These are phyloP conservation scores for Cavia aperea DNA, from an alignment of 2,113 vertebrate species.

Conservation along the genomic window DNA sequence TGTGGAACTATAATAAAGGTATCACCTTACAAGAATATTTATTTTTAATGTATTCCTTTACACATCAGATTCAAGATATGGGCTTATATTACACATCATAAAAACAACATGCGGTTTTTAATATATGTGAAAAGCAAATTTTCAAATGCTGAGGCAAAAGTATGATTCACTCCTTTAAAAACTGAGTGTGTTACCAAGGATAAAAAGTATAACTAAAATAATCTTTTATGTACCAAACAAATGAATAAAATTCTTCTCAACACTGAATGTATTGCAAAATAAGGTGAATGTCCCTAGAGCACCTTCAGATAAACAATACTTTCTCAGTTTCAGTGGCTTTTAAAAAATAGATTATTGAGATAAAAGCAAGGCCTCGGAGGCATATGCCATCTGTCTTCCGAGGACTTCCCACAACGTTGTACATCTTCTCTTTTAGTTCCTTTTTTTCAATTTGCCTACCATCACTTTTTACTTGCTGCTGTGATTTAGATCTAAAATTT, in stretches of 20 bases:
- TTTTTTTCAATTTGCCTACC: not conserved
- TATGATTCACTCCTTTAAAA: not conserved
- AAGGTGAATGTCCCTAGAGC: not conserved
- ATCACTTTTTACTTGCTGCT: not conserved
- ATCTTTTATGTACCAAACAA: not conserved
- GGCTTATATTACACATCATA: not conserved
- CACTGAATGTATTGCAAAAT: not conserved
- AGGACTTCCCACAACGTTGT: not conserved
- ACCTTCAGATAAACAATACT: not conserved
- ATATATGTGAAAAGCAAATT: not conserved
- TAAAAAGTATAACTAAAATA: not conserved
- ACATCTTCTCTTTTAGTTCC: not conserved
- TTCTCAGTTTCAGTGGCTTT: not conserved
- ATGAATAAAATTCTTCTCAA: slow-evolving; percentile 7
- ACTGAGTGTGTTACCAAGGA: not conserved
- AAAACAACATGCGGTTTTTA: not conserved
- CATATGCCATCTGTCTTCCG: not conserved
- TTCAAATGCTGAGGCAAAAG: not conserved
- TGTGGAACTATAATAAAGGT: not conserved
- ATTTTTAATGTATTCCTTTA: not conserved
- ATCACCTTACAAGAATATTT: not conserved
- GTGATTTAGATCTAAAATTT: not conserved
- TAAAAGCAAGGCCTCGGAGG: not conserved
- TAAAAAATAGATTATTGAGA: not conserved
- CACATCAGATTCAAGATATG: not conserved